phyloP scores from a whole-genome alignment of 2,888 invertebrate genomes.

The Drepanosiphum platanoidis region DNA sequence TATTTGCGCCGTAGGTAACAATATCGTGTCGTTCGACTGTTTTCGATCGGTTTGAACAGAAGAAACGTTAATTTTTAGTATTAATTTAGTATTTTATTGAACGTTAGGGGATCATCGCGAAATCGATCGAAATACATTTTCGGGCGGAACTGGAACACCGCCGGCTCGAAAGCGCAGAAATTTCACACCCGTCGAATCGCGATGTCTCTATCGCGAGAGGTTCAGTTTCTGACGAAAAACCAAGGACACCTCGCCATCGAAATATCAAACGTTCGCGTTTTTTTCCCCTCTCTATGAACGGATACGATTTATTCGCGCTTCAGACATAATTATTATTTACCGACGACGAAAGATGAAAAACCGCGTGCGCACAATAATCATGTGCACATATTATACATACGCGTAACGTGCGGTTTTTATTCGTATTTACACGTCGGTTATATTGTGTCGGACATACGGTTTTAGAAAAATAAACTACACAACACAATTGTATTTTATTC shows the following conservation, averaged over 20 bases:
- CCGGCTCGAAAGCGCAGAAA: too few relatives aligned
- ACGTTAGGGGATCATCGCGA: not conserved
- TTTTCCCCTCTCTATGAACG: not conserved
- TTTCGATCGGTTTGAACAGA: not conserved
- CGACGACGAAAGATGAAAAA: not conserved
- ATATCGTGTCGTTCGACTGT: not conserved
- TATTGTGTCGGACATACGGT: conserved; percentile 25
- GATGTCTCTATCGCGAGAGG: too few relatives aligned
- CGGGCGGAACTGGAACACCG: too few relatives aligned
- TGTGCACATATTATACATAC: too few relatives aligned
- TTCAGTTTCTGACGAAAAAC: too few relatives aligned
- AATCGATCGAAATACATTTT: too few relatives aligned
- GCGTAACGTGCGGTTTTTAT: too few relatives aligned
- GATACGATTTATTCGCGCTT: not conserved
- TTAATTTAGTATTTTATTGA: not conserved
- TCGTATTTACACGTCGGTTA: conserved; percentile 22
- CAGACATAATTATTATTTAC: not conserved
- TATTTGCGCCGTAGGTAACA: too few relatives aligned
- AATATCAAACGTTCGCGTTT: not conserved
- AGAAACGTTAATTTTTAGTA: not conserved
- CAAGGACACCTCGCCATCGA: too few relatives aligned
- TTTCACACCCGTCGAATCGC: too few relatives aligned
- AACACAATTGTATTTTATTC: conserved; percentile 44
- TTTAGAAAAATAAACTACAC: conserved; percentile 30
- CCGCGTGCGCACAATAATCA: not conserved